These are phyloP conservation scores for Clarias gariepinus DNA, from an alignment of 2,113 vertebrate genomes.

Conservation along the genomic window DNA sequence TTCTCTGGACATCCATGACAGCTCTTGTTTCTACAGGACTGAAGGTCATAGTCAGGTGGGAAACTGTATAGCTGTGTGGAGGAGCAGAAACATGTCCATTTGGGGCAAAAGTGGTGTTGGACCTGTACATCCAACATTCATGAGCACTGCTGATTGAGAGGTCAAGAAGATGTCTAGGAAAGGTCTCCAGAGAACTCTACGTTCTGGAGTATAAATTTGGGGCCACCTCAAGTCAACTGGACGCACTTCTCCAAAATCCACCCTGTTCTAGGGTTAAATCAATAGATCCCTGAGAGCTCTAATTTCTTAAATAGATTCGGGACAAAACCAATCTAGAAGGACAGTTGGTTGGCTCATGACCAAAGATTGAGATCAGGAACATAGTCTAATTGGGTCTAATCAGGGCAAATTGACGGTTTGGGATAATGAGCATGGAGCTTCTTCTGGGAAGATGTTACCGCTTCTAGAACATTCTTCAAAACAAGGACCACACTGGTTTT, in stretches of 20 bases:
- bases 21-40: background rate
- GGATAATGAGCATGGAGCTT: background rate
- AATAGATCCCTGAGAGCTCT: background rate
- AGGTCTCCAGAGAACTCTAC: background rate
- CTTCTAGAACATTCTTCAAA: conserved; percentile 20
- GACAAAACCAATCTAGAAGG: background rate
- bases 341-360: background rate
- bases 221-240: background rate
- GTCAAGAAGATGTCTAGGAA: background rate
- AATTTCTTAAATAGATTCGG: background rate
- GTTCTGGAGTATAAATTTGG: background rate
- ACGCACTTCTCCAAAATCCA: background rate
- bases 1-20: background rate
- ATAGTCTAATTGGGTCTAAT: background rate
- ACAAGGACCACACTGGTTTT: conserved; percentile 19
- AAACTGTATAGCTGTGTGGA: background rate
- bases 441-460: background rate
- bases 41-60: background rate
- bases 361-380: background rate
- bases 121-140: background rate
- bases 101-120: background rate
- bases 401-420: background rate
- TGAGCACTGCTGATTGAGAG: background rate
- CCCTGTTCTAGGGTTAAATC: background rate
- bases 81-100: background rate